Conservation (phyloP, 2,888 invertebrate species). For the Leptura quadrifasciata region DNA sequence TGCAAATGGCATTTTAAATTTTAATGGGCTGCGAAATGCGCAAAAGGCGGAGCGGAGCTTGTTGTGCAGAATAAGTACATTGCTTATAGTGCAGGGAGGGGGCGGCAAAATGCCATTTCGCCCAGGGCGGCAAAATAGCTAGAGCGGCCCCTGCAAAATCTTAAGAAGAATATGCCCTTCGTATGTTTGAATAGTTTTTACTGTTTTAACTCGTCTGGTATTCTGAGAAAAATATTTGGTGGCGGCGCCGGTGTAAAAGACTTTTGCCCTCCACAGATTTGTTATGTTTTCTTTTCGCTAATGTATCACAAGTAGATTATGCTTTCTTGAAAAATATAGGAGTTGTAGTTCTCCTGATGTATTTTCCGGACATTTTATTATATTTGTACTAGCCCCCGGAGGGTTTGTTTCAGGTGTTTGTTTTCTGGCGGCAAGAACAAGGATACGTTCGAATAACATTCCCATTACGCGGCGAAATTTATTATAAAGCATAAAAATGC, state of each 20-base stretch:
- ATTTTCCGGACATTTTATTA: not conserved
- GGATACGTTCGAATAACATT: not conserved
- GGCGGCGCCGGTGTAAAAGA: not conserved
- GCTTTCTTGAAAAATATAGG: slow-evolving; percentile 1
- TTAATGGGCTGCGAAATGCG: no score
- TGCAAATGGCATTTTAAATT: no score
- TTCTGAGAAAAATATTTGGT: not conserved
- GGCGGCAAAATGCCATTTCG: no score
- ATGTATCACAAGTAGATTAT: slow-evolving; percentile 3
- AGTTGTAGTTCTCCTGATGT: not conserved
- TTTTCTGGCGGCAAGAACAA: not conserved
- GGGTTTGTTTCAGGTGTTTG: slow-evolving; percentile 4
- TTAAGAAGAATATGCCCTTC: no score
- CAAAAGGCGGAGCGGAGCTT: no score
- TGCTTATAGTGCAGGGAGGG: no score
- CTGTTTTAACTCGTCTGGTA: not conserved
- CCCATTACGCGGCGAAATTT: slow-evolving; percentile 10
- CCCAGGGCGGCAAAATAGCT: no score
- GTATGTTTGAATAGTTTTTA: no score
- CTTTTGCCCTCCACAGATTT: not conserved
- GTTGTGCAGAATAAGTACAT: no score
- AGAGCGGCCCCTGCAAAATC: no score
- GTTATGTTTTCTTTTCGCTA: not conserved
- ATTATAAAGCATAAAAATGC: not conserved
- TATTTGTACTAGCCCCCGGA: not conserved